Evolutionary conservation across 2,797 vertebrate genomes (phyloP), one percentile per base, ranked within the genome.

Genomic region (Agapornis canus): DNA sequence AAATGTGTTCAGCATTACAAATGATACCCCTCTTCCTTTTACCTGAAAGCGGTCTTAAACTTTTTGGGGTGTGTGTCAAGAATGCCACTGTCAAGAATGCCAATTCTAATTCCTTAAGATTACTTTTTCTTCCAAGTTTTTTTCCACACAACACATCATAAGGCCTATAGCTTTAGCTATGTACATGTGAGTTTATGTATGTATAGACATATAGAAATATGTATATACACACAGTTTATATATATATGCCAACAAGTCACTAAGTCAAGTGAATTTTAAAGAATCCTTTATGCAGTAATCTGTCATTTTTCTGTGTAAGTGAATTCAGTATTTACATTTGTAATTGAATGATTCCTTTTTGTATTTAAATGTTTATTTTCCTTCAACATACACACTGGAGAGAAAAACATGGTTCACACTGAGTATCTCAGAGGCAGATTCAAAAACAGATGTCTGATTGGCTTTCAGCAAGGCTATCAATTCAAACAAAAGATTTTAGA

Each of bases 381-480:
- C 95, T 96, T 95, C 40, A 60, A 95, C 80, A 94, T 95, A 90
- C 93, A 96, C 96, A 97, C 96, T 96, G 95, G 93, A 97, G 97
- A 97, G 94, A 97, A 98, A 97, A 94, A 92, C 96, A 94, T 95
- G 89, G 87, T 97, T 97, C 95, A 97, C 89, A 91, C 59, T 97
- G 84, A 97, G 86, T 79, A 93, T 97, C 90, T 98, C 95, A 97
- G 96, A 97, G 94, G 94, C 93, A 96, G 97, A 91, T 93, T 96
- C 86, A 93, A 96, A 97, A 97, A 94, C 95, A 95, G 78, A 97
- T 97, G 97, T 98, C 97, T 98, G 98, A 98, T 98, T 98, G 98
- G 98, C 98, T 99, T 99, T 99, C 98, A 99, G 99, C 98, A 99
- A 99, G 98, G 95, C 96, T 97, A 96, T 92, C 73, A 94, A 98